A percentile compares a stretch with the other conserved stretches of the same genome.
Evolutionary conservation across 1,140 invertebrate species (phyloP).

Genomic region (Magallana ariakensis): DNA sequence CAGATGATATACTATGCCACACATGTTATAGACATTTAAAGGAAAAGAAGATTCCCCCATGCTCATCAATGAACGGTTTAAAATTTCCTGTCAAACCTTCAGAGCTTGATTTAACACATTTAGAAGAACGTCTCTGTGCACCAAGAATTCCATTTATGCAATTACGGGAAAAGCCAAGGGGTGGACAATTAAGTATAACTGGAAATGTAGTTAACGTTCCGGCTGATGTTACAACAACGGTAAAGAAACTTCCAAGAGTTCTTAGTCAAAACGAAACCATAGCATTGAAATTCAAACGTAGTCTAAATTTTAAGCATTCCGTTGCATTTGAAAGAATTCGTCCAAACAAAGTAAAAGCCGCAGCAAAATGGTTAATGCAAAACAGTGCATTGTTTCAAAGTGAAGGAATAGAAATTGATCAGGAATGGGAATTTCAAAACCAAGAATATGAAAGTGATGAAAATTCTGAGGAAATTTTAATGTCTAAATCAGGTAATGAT

Average conservation of each 20-base stretch:
- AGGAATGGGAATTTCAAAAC: constrained; percentile 32
- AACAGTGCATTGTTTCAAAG: constrained; percentile 45
- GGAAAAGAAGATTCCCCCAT: constrained; percentile 44
- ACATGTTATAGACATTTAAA: constrained; percentile 42
- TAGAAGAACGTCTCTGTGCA: constrained; percentile 51
- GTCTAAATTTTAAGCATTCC: constrained; percentile 38
- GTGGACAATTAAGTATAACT: constrained; percentile 39
- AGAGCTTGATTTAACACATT: constrained; percentile 49
- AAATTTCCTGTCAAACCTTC: constrained; percentile 51
- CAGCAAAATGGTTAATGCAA: constrained; percentile 45
- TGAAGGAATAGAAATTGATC: constrained; percentile 33
- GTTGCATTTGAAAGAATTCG: constrained; percentile 41
- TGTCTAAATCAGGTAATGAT: not conserved
- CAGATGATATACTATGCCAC: constrained; percentile 42
- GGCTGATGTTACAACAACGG: constrained; percentile 47
- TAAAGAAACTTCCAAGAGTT: constrained; percentile 44
- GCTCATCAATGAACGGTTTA: constrained; percentile 54
- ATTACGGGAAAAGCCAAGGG: constrained; percentile 53
- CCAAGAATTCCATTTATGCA: constrained; percentile 62
- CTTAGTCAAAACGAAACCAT: constrained; percentile 30
- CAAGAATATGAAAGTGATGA: constrained; percentile 1
- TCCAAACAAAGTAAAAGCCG: constrained; percentile 39
- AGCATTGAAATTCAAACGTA: constrained; percentile 43
- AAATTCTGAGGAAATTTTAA: not conserved
- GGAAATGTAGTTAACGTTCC: constrained; percentile 62